phyloP scores from a whole-genome alignment of 2,888 invertebrate species.

The Cephus spinipes region DNA sequence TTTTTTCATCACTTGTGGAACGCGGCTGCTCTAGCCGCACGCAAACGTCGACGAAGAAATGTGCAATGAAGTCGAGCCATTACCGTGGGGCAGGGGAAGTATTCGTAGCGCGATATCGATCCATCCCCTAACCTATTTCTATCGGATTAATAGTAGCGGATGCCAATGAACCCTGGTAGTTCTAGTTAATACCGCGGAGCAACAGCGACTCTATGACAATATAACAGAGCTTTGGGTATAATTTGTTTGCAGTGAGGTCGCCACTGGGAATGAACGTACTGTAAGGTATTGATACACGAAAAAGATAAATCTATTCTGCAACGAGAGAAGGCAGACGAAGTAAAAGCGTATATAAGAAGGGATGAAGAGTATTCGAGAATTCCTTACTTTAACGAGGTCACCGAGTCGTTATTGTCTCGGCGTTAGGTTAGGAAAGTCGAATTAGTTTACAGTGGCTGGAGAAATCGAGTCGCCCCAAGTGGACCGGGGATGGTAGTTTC shows the following conservation, averaged over 20 bases:
- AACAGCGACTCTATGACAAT: neutral
- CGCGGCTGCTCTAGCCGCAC: neutral
- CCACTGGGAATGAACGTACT: neutral
- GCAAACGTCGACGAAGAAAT: neutral
- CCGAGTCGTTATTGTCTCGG: neutral
- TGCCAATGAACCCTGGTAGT: neutral
- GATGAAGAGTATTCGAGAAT: neutral
- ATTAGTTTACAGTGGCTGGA: neutral
- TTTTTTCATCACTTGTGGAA: neutral
- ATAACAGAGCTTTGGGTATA: neutral
- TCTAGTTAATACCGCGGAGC: neutral
- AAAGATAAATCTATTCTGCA: neutral
- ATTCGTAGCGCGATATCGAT: neutral
- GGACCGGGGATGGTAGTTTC: neutral
- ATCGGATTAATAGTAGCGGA: neutral
- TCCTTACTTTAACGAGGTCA: neutral
- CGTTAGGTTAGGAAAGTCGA: neutral
- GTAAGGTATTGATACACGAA: neutral
- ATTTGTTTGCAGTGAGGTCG: neutral
- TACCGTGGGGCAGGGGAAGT: neutral
- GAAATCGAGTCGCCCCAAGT: neutral
- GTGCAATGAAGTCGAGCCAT: neutral
- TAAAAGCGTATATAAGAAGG: neutral
- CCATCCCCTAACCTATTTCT: neutral
- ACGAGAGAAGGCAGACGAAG: neutral